Percentiles rank a stretch among this genome's conserved stretches.
phyloP scores from a whole-genome alignment of 2,888 invertebrate species.

The Drosophila quinaria region DNA sequence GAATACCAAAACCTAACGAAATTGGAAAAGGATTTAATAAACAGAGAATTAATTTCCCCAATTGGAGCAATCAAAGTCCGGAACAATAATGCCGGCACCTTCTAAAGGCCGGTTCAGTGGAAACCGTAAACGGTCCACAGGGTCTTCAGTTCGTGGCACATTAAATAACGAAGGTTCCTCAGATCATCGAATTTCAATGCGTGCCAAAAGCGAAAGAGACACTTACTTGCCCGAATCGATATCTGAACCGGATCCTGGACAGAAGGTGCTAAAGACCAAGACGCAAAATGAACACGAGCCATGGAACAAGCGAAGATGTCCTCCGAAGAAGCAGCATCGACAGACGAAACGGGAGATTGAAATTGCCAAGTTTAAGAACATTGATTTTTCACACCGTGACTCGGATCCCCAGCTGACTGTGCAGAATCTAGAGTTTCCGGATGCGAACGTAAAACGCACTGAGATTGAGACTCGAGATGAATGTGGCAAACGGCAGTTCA shows the following conservation, averaged over 20 bases:
- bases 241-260: not conserved
- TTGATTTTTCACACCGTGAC: constrained; percentile 57
- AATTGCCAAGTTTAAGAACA: constrained; percentile 63
- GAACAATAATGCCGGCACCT: constrained; percentile 25
- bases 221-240: constrained; percentile 19
- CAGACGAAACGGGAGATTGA: constrained; percentile 40
- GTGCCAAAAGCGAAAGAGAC: not conserved
- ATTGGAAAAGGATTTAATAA: not conserved
- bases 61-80: not conserved
- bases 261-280: not conserved
- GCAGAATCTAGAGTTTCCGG: constrained; percentile 74
- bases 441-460: constrained; percentile 50
- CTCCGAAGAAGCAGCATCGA: constrained; percentile 32
- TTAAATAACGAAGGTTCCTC: not conserved
- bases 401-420: constrained; percentile 57
- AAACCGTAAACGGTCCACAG: not conserved
- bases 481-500: constrained; percentile 52
- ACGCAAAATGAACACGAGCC: not conserved
- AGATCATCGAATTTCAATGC: not conserved
- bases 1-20: not conserved
- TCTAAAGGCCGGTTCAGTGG: not conserved
- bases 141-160: not conserved
- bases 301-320: constrained; percentile 35
- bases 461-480: constrained; percentile 54
- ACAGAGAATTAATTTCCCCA: not conserved